Conservation (phyloP, 2,797 vertebrate species). For the Masticophis lateralis region DNA sequence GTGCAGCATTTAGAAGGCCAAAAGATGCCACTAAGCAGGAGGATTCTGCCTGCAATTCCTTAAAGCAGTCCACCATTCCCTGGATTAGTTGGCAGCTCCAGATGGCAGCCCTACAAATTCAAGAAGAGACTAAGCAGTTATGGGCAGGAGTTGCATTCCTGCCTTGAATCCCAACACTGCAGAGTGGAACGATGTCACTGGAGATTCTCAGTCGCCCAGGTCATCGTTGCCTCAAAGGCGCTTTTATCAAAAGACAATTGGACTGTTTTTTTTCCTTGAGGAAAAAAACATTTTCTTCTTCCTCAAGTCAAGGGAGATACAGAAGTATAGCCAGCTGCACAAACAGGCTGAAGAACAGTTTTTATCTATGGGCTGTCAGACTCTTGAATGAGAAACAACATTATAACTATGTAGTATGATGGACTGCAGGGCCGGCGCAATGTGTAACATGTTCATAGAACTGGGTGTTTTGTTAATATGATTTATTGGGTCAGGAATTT, state of each 20-base stretch:
- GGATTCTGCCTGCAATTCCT: background rate
- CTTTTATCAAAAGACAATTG: background rate
- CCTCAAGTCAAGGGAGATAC: background rate
- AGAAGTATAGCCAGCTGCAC: too few relatives aligned
- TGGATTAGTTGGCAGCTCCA: background rate
- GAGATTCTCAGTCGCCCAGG: background rate
- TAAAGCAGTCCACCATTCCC: background rate
- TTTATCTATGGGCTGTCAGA: too few relatives aligned
- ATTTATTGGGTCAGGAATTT: too few relatives aligned
- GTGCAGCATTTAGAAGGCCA: background rate
- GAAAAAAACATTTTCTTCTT: background rate
- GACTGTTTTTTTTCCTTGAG: background rate
- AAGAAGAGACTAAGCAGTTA: background rate
- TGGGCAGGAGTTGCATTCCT: background rate
- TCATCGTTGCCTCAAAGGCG: background rate
- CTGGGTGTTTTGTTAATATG: too few relatives aligned
- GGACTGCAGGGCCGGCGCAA: too few relatives aligned
- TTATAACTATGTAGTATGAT: too few relatives aligned
- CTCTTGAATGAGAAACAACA: too few relatives aligned
- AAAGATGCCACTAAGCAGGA: background rate
- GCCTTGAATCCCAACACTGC: background rate
- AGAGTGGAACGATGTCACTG: background rate
- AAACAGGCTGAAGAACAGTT: too few relatives aligned
- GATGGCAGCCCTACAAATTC: background rate
- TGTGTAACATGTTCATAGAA: too few relatives aligned